These are phyloP conservation scores for Mylabris sibirica DNA, from an alignment of 2,888 invertebrate species.

Conservation along the genomic window DNA sequence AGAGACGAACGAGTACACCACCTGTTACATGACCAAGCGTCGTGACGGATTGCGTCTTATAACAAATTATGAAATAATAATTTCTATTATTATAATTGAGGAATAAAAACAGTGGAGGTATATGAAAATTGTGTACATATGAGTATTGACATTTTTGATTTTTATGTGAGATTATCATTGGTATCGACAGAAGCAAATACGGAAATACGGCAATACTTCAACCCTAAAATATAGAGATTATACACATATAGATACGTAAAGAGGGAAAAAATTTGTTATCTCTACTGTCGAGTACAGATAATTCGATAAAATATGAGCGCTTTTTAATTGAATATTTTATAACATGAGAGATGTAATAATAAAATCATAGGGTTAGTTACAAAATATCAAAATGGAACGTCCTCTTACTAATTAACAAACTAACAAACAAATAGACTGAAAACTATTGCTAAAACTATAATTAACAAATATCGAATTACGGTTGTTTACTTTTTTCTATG, in stretches of 20 bases:
- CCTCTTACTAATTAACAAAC: not conserved
- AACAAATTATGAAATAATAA: not conserved
- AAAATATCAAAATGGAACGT: not conserved
- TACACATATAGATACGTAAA: not conserved
- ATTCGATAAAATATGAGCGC: slow-evolving; percentile 9
- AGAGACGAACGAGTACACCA: slow-evolving; percentile 21
- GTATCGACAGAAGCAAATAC: not conserved
- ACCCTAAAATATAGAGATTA: slow-evolving; percentile 2
- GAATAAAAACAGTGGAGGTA: not conserved
- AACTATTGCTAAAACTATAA: slow-evolving; percentile 30
- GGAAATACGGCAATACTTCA: slow-evolving; percentile 4
- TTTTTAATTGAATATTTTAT: slow-evolving; percentile 8
- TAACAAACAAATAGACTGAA: slow-evolving; percentile 14
- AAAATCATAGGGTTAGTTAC: not conserved
- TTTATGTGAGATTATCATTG: slow-evolving; percentile 4
- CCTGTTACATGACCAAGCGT: slow-evolving; percentile 30
- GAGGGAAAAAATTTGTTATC: not conserved
- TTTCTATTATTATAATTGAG: not conserved
- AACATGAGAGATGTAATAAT: not conserved
- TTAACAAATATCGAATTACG: slow-evolving; percentile 31
- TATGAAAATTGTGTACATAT: not conserved
- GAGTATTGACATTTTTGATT: not conserved
- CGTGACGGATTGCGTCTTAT: slow-evolving; percentile 1
- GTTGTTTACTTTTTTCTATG: not conserved
- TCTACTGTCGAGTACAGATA: slow-evolving; percentile 5